Base-by-base conservation (phyloP, 2,113 vertebrate species). In the Pontoporia blainvillei region DNA sequence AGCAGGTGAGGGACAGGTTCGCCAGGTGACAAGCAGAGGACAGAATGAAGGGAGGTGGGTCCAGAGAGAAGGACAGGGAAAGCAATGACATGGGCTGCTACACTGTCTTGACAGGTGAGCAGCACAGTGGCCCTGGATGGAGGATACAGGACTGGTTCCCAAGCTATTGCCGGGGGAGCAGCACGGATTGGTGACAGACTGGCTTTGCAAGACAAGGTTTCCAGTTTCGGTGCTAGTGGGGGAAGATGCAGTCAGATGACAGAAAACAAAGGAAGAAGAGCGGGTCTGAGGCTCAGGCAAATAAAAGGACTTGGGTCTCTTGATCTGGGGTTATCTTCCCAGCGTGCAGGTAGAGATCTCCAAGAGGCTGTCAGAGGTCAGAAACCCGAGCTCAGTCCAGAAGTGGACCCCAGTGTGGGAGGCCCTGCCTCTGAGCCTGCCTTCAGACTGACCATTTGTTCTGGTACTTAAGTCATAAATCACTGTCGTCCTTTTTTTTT, bases 401-500 rank as follows among this genome's bases (percentile, higher is more conserved):
- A 57, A 46, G 75, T 0, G 29, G 7, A 57, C n/a, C 11, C 3
- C 57, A 44, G 31, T 2, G 1, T 1, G 15, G 39, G n/a, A 49
- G 25, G n/a, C 62, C 85, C 20, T 0, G 34, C 31, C 39, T 59
- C 78, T 0, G 1, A 39, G 69, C 44, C 85, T 61, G 18, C 17
- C 72, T 59, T 17, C 67, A 21, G n/a, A 75, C 41, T 12, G 23
- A 8, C 6, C 39, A 17, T 18, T 12, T 6, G 8, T 31, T 20
- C 64, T 25, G 62, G 17, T 39, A 73, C 31, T 11, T 39, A 6
- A 46, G 41, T 36, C 39, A 39, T 1, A 66, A 72, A 14, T 18
- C 39, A 23, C 25, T 3, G 23, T 0, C 4, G 52, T 29, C 15
- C 52, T 66, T 66, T 54, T 41, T 25, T 25, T 20, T n/a, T 20